Base-by-base conservation (phyloP, 1,140 invertebrate species). In the Drosophila kanapiae region DNA sequence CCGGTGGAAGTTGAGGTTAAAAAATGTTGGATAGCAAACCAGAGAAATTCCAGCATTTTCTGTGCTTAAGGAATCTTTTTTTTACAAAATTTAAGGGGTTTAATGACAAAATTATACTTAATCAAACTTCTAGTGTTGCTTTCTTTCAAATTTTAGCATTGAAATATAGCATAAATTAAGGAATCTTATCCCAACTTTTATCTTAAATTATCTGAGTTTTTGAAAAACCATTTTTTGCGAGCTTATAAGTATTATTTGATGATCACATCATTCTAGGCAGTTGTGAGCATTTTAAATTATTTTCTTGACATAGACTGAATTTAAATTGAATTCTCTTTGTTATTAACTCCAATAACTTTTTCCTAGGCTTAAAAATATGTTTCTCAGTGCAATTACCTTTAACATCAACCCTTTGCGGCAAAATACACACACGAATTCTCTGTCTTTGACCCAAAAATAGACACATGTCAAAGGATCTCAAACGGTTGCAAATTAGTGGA, bases 401-500 rank as follows among this genome's bases (percentile, higher is more conserved):
- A 33, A 4, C 1, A 10, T 7, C 23, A 27, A 61, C 29, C 62
- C 62, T 62, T 65, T 35, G 11, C 31, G 57, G 18, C 29, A 16
- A 31, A 14, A 61, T 4, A 49, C 48, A 16, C 56, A n/a, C 27
- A 70, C n/a, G 23, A 47, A 18, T 27, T 18, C 4, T n/a, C 10
- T 33, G 45, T 38, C 54, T 81, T 72, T 82, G 67, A 80, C 62
- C 79, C 61, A 59, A 63, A 63, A 74, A 51, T 40, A 56, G 65
- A 82, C 79, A 82, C 65, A 82, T 81, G 72, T 81, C 79, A 82
- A 62, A 69, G 47, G 40, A 37, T 65, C 31, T 58, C 43, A 61
- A 79, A 78, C 37, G 53, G 58, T 56, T 49, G 65, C 51, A 72
- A 81, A 77, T 82, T 82, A 82, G 61, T 63, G 47, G 48, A 65